phyloP scores from a whole-genome alignment of 2,113 vertebrate species.

The Scortum barcoo region DNA sequence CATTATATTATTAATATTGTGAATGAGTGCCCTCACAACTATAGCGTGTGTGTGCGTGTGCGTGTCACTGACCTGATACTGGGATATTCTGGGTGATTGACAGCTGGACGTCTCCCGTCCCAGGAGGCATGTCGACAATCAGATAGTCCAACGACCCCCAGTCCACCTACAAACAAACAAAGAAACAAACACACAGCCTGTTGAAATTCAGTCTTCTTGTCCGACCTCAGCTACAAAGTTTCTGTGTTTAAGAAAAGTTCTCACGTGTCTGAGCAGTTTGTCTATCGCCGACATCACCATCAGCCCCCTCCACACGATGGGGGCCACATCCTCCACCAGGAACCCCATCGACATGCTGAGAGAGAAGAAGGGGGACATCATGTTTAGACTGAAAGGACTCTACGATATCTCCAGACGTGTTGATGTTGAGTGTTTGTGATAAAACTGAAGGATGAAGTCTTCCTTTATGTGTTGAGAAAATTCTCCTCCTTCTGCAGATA shows the following conservation, averaged over 20 bases:
- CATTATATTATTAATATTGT: no score
- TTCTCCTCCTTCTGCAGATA: no score
- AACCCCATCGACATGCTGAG: slow-evolving; percentile 99
- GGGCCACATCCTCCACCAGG: slow-evolving; percentile 91
- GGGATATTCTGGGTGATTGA: slow-evolving; percentile 95
- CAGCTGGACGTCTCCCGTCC: slow-evolving; percentile 97
- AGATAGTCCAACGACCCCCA: slow-evolving; percentile 96
- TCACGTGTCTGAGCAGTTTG: slow-evolving; percentile 93
- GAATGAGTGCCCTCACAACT: no score
- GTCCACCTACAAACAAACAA: slow-evolving; percentile 88
- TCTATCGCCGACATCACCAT: slow-evolving; percentile 99
- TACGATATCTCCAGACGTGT: no score
- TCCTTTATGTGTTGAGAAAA: no score
- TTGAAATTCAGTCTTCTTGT: no score
- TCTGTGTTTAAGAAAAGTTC: not conserved
- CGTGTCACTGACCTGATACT: slow-evolving; percentile 86
- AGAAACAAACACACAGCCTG: not conserved
- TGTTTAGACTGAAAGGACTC: no score
- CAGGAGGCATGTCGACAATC: slow-evolving; percentile 98
- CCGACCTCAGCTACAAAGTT: not conserved
- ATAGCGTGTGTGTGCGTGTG: not conserved
- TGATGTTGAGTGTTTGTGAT: no score
- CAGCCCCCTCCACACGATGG: slow-evolving; percentile 94
- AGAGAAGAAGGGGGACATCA: not conserved
- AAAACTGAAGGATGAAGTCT: no score